Evolutionary conservation across 2,797 vertebrate species (phyloP).

Genomic region (Loris lydekkerianus): DNA sequence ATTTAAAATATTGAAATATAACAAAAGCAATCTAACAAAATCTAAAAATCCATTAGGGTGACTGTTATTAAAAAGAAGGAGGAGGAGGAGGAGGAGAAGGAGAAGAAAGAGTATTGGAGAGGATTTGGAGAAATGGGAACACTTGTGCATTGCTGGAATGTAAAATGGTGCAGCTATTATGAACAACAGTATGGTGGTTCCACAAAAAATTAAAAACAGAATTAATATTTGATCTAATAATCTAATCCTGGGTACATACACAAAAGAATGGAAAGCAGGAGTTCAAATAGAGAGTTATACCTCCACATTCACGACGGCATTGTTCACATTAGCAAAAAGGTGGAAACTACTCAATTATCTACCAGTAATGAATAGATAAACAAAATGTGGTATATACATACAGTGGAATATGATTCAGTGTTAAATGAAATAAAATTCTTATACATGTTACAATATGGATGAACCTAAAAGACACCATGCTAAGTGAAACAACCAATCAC

Average conservation of each 20-base stretch:
- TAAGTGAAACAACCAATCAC: neutral
- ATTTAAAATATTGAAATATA: conserved; percentile 1
- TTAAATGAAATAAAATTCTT: neutral
- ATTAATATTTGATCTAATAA: neutral
- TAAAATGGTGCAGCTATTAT: neutral
- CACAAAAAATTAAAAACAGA: neutral
- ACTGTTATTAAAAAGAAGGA: neutral
- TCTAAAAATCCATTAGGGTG: neutral
- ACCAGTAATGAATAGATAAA: neutral
- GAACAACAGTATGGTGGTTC: neutral
- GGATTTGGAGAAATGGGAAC: neutral
- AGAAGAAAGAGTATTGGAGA: neutral
- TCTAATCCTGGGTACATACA: neutral
- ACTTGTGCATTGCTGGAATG: neutral
- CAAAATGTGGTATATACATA: neutral
- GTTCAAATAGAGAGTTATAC: neutral
- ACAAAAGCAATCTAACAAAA: neutral
- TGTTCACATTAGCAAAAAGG: neutral
- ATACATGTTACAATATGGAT: neutral
- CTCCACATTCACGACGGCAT: neutral
- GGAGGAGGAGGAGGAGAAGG: too few relatives aligned
- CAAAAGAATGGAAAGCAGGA: neutral
- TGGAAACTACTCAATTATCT: neutral
- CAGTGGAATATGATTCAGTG: neutral
- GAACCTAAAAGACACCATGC: neutral